Evolutionary conservation across 2,797 vertebrate species (phyloP).

Genomic region (Pempheris klunzingeri): DNA sequence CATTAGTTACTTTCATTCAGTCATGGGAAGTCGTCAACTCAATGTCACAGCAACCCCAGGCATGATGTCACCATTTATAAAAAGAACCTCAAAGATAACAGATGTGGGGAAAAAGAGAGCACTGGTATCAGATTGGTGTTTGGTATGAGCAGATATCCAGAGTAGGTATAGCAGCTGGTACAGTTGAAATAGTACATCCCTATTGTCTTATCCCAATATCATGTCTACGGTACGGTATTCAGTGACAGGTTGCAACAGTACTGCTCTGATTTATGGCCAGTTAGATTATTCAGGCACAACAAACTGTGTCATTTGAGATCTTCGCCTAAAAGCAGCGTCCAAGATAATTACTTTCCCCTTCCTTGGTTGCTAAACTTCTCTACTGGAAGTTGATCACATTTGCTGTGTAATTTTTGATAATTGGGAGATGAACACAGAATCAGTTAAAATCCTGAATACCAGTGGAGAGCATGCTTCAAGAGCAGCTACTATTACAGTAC

Average conservation of each 20-base stretch:
- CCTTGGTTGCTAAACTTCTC: background rate
- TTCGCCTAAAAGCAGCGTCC: background rate
- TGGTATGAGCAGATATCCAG: background rate
- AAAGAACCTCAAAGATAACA: background rate
- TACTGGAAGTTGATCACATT: background rate
- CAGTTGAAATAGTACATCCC: background rate
- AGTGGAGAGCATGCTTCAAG: background rate
- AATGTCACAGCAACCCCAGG: background rate
- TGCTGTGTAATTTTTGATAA: background rate
- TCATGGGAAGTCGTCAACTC: background rate
- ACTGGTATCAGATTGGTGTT: background rate
- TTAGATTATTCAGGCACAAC: background rate
- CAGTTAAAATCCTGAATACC: background rate
- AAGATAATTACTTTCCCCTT: background rate
- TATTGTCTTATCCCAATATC: background rate
- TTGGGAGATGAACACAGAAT: background rate
- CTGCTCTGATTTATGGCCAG: background rate
- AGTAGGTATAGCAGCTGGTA: background rate
- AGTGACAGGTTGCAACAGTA: background rate
- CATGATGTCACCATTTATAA: background rate
- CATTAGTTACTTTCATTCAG: background rate
- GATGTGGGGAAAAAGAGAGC: background rate
- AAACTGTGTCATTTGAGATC: background rate
- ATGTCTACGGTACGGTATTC: too few species aligned
- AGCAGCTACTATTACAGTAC: background rate